These are phyloP conservation scores for Oryctolagus cuniculus DNA, from an alignment of 2,113 vertebrate species.

Conservation along the genomic window mOryCun1.1 NC_091445.1:45590501-45591000, in stretches of 20 bases:
- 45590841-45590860: not conserved
- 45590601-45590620: not conserved
- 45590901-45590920: not conserved
- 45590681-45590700: not conserved
- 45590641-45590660: not conserved
- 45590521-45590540: not conserved
- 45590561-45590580: not conserved
- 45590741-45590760: not conserved
- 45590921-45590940: not conserved
- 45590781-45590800: not conserved
- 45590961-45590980: too few relatives aligned
- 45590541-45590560: not conserved
- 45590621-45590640: not conserved
- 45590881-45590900: not conserved
- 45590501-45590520: not conserved
- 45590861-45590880: not conserved
- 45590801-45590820: not conserved
- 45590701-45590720: not conserved
- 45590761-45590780: not conserved
- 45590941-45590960: not conserved
- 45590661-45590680: not conserved
- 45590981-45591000: too few relatives aligned
- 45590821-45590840: not conserved
- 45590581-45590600: not conserved
- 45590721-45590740: not conserved